Conservation (phyloP, 2,888 invertebrate species). For the Eudasyphora cyanicolor region DNA sequence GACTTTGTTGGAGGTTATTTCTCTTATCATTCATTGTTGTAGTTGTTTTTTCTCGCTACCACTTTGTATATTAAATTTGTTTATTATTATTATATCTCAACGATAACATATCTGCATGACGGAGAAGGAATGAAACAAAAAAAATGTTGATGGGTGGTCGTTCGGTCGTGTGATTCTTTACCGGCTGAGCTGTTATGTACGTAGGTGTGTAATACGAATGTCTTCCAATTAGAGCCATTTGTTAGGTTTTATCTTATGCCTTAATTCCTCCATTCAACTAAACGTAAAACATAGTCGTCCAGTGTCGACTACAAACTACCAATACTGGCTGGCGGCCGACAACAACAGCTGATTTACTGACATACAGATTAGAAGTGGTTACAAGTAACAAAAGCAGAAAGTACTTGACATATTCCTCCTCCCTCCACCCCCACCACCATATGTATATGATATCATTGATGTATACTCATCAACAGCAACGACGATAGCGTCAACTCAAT, state of each 20-base stretch:
- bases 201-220: background rate
- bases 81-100: conserved; percentile 3
- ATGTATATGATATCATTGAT: conserved; percentile 11
- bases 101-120: conserved; percentile 7
- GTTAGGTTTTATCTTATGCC: background rate
- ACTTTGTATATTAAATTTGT: background rate
- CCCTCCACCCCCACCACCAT: too few species aligned
- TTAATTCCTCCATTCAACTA: background rate
- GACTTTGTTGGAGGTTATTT: conserved; percentile 32
- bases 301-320: background rate
- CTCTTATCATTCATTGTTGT: conserved; percentile 42
- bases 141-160: background rate
- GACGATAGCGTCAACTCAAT: background rate
- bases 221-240: conserved; percentile 43
- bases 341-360: background rate
- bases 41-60: conserved; percentile 21
- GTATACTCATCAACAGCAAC: background rate
- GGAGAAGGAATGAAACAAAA: too few species aligned
- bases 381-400: conserved; percentile 2
- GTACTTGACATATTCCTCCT: conserved; percentile 39
- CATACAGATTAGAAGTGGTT: background rate
- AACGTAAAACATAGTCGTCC: conserved; percentile 10
- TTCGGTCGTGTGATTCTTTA: background rate
- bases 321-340: too few species aligned
- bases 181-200: background rate